phyloP scores from a whole-genome alignment of 2,113 vertebrate species.

The Anarrhichthys ocellatus region DNA sequence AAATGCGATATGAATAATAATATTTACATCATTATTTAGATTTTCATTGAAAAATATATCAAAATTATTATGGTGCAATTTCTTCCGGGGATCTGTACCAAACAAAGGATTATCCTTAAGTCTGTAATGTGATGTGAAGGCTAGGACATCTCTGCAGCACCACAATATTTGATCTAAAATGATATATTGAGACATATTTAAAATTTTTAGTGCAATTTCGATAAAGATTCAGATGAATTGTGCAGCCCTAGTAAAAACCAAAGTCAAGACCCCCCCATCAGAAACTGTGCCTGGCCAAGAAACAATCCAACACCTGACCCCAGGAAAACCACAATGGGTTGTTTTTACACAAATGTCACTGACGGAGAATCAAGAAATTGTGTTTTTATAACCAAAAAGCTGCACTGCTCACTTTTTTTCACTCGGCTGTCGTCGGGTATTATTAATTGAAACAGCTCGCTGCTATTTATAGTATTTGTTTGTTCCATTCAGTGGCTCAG shows the following conservation, averaged over 20 bases:
- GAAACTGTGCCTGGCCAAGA: not conserved
- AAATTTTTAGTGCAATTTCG: not conserved
- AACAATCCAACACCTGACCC: not conserved
- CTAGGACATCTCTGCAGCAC: too few relatives aligned
- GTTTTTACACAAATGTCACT: not conserved
- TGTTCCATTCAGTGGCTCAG: conserved; percentile 57
- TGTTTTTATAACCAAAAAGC: conserved; percentile 21
- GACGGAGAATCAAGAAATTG: conserved; percentile 4
- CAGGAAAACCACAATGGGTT: not conserved
- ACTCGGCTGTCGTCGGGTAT: conserved; percentile 47
- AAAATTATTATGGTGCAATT: too few relatives aligned
- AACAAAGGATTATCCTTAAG: not conserved
- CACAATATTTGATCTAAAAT: not conserved
- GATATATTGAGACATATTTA: not conserved
- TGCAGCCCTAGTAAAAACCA: not conserved
- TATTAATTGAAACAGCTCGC: conserved; percentile 67
- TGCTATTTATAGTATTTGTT: conserved; percentile 71
- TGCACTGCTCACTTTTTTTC: conserved; percentile 31
- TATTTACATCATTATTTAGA: too few relatives aligned
- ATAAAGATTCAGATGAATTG: not conserved
- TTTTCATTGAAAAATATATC: too few relatives aligned
- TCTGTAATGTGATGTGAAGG: not conserved
- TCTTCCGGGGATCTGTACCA: not conserved
- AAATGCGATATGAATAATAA: too few relatives aligned
- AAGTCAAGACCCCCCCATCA: not conserved